phyloP scores from a whole-genome alignment of 2,113 vertebrate genomes.

The Scortum barcoo region DNA sequence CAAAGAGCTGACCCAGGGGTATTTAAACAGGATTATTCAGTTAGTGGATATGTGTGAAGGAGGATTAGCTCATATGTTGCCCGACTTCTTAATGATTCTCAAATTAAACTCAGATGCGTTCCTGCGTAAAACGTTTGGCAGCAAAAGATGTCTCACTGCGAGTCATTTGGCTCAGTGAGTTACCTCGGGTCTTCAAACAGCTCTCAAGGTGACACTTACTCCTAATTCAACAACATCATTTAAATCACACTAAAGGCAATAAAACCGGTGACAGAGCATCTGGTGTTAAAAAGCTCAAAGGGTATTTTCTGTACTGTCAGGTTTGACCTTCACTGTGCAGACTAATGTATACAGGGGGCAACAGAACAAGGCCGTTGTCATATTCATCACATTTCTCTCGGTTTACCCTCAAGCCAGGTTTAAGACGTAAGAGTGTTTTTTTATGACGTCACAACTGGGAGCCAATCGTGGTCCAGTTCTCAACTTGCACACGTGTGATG shows the following conservation, averaged over 20 bases:
- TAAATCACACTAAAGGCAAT: conserved; percentile 14
- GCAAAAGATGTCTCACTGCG: conserved; percentile 6
- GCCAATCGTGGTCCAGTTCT: not conserved
- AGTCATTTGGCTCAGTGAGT: conserved; percentile 27
- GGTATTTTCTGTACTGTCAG: not conserved
- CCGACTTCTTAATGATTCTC: conserved; percentile 48
- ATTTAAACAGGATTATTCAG: conserved; percentile 62
- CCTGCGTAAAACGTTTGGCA: conserved; percentile 23
- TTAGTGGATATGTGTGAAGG: conserved; percentile 42
- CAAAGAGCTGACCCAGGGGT: conserved; percentile 29
- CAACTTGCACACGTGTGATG: not conserved
- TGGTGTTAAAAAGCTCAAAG: not conserved
- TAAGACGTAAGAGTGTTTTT: not conserved
- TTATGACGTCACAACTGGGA: not conserved
- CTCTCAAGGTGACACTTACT: conserved; percentile 49
- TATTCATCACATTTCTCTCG: not conserved
- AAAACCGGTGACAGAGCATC: conserved; percentile 9
- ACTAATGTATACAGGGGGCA: not conserved
- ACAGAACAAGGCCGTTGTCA: not conserved
- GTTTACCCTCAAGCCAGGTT: not conserved
- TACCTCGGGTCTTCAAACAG: conserved; percentile 23
- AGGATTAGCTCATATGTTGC: conserved; percentile 47
- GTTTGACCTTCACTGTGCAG: conserved; percentile 30
- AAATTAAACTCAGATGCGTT: conserved; percentile 46
- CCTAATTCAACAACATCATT: not conserved